Evolutionary conservation across 2,113 vertebrate genomes (phyloP).

Genomic region (Penelope pileata): DNA sequence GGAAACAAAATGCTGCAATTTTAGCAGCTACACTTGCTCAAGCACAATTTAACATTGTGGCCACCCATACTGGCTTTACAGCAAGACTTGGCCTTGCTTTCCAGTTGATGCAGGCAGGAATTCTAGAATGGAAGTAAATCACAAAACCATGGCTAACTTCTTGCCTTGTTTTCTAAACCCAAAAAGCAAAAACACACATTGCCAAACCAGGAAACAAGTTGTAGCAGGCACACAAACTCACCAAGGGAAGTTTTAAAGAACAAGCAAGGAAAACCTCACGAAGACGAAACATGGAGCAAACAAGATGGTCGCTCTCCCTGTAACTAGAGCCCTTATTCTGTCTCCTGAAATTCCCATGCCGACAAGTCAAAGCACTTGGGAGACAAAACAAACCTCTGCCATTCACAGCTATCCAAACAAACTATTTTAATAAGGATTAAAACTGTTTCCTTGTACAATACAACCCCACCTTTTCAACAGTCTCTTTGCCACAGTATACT

Average conservation of each 20-base stretch:
- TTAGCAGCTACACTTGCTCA: too few relatives aligned
- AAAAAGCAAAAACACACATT: background rate
- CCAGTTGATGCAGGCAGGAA: background rate
- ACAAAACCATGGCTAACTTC: rapidly evolving
- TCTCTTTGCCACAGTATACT: background rate
- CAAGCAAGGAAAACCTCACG: background rate
- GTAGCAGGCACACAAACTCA: background rate
- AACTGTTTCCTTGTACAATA: background rate
- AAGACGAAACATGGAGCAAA: background rate
- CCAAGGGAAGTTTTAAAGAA: background rate
- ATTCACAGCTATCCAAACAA: background rate
- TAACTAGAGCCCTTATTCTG: background rate
- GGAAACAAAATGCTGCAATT: too few relatives aligned
- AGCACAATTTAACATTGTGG: background rate
- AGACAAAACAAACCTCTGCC: background rate
- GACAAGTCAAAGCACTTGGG: background rate
- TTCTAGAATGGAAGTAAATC: background rate
- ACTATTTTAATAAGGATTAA: background rate
- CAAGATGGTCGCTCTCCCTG: background rate
- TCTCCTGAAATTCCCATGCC: background rate
- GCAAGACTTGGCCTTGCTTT: background rate
- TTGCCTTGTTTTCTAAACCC: background rate
- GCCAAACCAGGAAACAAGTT: background rate
- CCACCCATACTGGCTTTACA: background rate
- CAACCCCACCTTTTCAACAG: background rate